Conservation (phyloP, 2,797 vertebrate species). For the Austrolebias charrua region DNA sequence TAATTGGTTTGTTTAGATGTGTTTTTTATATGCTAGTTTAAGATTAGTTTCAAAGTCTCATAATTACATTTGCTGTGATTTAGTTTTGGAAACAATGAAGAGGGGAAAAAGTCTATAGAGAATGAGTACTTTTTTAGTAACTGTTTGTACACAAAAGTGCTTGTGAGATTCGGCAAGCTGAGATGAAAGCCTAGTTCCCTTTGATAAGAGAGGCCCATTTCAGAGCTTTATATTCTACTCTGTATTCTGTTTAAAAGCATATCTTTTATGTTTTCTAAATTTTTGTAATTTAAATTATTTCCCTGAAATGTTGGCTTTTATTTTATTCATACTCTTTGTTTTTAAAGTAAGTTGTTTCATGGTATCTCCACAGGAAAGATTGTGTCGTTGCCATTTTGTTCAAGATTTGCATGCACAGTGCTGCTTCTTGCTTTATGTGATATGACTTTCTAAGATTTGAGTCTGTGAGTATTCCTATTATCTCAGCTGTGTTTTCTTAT, state of each 20-base stretch:
- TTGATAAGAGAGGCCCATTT: slow-evolving; percentile 51
- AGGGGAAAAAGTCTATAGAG: slow-evolving; percentile 38
- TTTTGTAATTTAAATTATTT: slow-evolving; percentile 28
- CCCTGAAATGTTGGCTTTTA: not conserved
- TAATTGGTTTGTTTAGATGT: slow-evolving; percentile 23
- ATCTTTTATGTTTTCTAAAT: slow-evolving; percentile 18
- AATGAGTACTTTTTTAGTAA: slow-evolving; percentile 51
- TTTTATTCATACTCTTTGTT: not conserved
- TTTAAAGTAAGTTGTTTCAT: slow-evolving; percentile 7
- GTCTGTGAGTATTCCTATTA: slow-evolving; percentile 25
- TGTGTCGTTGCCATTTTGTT: not conserved
- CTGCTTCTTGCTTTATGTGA: slow-evolving; percentile 27
- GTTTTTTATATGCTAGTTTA: slow-evolving; percentile 33
- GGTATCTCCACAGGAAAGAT: slow-evolving; percentile 17
- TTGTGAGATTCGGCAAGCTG: slow-evolving; percentile 43
- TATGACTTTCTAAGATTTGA: slow-evolving; percentile 13
- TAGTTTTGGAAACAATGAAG: slow-evolving; percentile 46
- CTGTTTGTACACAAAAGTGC: slow-evolving; percentile 25
- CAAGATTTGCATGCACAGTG: slow-evolving; percentile 1
- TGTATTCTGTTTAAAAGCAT: slow-evolving; percentile 36
- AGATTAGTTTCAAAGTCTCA: slow-evolving; percentile 9
- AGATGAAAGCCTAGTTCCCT: slow-evolving; percentile 61
- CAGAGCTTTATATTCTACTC: slow-evolving; percentile 40
- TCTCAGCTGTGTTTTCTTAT: slow-evolving; percentile 9
- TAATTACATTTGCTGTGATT: slow-evolving; percentile 45